Conservation (phyloP, 2,797 vertebrate genomes). For the Chaunax sp. region DNA sequence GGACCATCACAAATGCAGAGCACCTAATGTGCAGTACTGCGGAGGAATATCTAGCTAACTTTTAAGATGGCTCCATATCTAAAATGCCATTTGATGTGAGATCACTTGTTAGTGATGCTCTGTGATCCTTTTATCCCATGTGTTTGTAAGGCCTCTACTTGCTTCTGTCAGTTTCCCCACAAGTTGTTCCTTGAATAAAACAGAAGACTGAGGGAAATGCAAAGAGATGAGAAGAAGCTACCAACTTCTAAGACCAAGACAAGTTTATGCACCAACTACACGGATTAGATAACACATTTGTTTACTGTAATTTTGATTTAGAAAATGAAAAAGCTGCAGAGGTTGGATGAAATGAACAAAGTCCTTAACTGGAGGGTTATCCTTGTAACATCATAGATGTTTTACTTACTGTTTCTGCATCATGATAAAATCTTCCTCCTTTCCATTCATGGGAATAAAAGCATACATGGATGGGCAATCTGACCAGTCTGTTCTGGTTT, state of each 20-base stretch:
- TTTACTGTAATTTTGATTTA: neutral
- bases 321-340: neutral
- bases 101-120: slow-evolving; percentile 21
- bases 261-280: neutral
- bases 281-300: neutral
- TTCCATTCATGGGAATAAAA: neutral
- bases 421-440: neutral
- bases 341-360: neutral
- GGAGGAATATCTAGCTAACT: slow-evolving; percentile 12
- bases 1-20: neutral
- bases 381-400: neutral
- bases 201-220: neutral
- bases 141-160: slow-evolving; percentile 21
- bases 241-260: neutral
- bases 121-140: slow-evolving; percentile 27
- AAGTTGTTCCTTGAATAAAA: neutral
- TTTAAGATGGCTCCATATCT: slow-evolving; percentile 19
- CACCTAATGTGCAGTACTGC: slow-evolving; percentile 14
- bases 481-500: neutral
- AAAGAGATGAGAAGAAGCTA: slow-evolving; percentile 5
- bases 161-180: slow-evolving; percentile 14
- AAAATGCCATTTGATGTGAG: slow-evolving; percentile 43
- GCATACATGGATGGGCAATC: neutral
- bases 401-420: neutral
- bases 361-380: neutral